These are phyloP conservation scores for Bemisia tabaci DNA, from an alignment of 1,140 invertebrate genomes.

Conservation along the genomic window DNA sequence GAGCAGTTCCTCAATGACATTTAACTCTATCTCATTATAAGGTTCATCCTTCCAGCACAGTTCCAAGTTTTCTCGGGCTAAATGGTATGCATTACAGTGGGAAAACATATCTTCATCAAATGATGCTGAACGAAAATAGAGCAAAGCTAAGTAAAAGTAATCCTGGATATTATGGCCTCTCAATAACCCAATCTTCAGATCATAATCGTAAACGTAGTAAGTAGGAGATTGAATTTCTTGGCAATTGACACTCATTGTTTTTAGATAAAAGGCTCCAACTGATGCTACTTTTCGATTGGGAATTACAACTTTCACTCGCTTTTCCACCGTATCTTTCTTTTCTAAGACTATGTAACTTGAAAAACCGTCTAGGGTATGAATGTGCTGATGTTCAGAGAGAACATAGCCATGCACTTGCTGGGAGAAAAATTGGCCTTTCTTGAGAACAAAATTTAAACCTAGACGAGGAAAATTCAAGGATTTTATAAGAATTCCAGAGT, in stretches of 20 bases:
- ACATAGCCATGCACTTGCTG: neutral
- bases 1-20: too few species aligned
- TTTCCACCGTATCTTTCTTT: neutral
- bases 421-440: neutral
- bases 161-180: too few species aligned
- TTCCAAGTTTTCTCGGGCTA: too few species aligned
- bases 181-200: too few species aligned
- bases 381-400: neutral
- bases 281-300: neutral
- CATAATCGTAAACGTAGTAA: neutral
- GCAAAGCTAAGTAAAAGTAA: too few species aligned
- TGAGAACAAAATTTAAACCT: neutral
- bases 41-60: too few species aligned
- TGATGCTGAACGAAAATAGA: too few species aligned
- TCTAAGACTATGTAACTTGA: neutral
- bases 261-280: neutral
- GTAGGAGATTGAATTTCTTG: neutral
- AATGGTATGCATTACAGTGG: too few species aligned
- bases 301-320: neutral
- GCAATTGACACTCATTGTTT: neutral
- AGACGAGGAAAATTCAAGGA: neutral
- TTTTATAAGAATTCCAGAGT: neutral
- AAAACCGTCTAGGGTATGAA: neutral
- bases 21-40: too few species aligned
- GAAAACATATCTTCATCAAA: too few species aligned